Base-by-base conservation (phyloP, 1,140 invertebrate genomes). In the Nymphalis io region DNA sequence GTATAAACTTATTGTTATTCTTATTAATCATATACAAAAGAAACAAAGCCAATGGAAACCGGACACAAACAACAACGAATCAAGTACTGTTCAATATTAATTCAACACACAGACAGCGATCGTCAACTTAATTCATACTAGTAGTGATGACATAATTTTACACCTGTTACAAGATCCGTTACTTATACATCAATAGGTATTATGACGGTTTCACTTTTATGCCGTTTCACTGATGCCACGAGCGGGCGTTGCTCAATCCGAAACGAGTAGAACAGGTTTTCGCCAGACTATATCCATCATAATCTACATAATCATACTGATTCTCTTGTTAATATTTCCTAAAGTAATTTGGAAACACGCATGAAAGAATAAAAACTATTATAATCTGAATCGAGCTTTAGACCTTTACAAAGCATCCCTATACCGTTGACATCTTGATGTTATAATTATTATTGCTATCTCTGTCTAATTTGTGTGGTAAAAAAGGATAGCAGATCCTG, bases 111-210 rank as follows among this genome's bases (percentile, higher is more conserved):
- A 33, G 27, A 33, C 27, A 33, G 10, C 27, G 27, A 33, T 46
- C 15, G 42, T n/a, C n/a, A 15, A 16, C 42, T 15, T 6, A n/a
- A 46, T 4, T 3, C n/a, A 6, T 21, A 55, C 20, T 27, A 27
- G 13, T 12, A 33, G 13, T 13, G 1, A 23, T 27, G 20, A 27
- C 23, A 27, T 55, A 48, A 48, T 10, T 13, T 55, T 27, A 55
- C 51, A 55, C 51, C 48, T 53, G 12, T 55, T 55, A 55, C 51
- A 55, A 23, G 23, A 23, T 48, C 16, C 46, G 40, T 42, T 42
- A 42, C 12, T 42, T 18, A 18, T 16, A 27, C 51, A 55, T 55
- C 20, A 55, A 55, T 23, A 33, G 21, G 46, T 51, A 13, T 20
- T 51, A 20, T 6, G 15, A 42, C 4, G 21, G 12, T 55, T 55